Base-by-base conservation (phyloP, 2,113 vertebrate genomes). In the Cyprinus carpio region DNA sequence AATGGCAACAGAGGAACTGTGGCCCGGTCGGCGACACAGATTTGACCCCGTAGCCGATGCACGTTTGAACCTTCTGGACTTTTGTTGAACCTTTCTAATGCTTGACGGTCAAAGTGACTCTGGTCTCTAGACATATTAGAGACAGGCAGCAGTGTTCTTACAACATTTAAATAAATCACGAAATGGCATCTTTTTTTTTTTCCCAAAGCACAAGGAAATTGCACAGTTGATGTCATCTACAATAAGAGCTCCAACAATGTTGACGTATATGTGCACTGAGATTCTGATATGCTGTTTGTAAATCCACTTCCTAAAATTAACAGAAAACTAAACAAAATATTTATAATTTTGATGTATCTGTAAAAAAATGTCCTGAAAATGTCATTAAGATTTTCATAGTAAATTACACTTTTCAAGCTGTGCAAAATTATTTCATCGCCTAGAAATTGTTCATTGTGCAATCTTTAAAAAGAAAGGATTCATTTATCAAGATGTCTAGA, bases 1-100 rank as follows among this genome's bases (percentile, higher is more conserved):
- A 88, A 87, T 77, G 79, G 72, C 82, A 85, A 83, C 27, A 81
- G 49, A 79, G 46, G 56, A 79, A 56, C 65, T 37, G 62, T 79
- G 79, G 71, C 76, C 76, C 16, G 54, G 37, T 82, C 81, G 67
- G 34, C 46, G 78, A 81, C 83, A 81, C 80, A 64, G 49, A 74
- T 84, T 87, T 90, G 84, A 87, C 88, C 87, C 82, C 67, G 3
- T 15, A 51, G 51, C 23, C 62, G 82, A 37, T 58, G 56, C 34
- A 80, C 29, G 43, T 67, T 71, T 75, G 75, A 85, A 75, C 64
- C 18, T 31, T 87, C 67, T 84, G 85, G 72, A 76, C 83, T 84
- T 86, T 74, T 25, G 56, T 74, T 80, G 75, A 86, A 83, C 87
- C 49, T 64, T 49, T 85, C 75, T 54, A 62, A 1, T 64, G 51